These are phyloP conservation scores for Cephalophus harveyi DNA, from an alignment of 2,113 vertebrate genomes.

Conservation along the genomic window DNA sequence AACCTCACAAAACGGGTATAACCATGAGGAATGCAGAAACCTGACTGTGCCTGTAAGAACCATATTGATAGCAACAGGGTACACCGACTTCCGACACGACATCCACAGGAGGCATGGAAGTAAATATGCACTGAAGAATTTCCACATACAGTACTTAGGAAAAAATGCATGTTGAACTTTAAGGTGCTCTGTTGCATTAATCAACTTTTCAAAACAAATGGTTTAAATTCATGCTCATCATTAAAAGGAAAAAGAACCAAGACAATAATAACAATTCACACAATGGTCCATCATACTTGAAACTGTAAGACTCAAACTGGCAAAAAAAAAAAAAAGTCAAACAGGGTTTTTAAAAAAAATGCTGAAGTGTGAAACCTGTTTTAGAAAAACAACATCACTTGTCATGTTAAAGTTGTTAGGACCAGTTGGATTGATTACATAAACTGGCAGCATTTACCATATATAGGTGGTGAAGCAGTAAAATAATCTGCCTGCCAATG, in stretches of 20 bases:
- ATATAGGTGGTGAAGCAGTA: neutral
- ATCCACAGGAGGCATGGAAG: neutral
- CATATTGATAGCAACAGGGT: neutral
- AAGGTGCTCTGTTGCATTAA: neutral
- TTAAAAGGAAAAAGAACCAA: neutral
- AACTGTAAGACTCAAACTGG: neutral
- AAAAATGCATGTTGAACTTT: neutral
- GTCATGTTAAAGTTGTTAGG: neutral
- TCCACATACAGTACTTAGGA: neutral
- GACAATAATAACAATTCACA: neutral
- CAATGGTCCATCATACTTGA: neutral
- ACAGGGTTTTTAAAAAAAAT: neutral
- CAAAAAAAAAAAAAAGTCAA: neutral
- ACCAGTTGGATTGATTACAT: neutral
- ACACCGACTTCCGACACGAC: rapidly evolving
- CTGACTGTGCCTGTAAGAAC: neutral
- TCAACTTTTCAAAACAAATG: neutral
- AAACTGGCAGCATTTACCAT: neutral
- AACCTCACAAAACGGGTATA: neutral
- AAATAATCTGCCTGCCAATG: neutral
- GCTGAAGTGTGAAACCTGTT: neutral
- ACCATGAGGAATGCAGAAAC: neutral
- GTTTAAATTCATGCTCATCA: neutral
- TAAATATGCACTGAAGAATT: neutral
- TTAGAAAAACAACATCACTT: neutral